phyloP scores from a whole-genome alignment of 2,888 invertebrate species.

The Zootermopsis nevadensis region DNA sequence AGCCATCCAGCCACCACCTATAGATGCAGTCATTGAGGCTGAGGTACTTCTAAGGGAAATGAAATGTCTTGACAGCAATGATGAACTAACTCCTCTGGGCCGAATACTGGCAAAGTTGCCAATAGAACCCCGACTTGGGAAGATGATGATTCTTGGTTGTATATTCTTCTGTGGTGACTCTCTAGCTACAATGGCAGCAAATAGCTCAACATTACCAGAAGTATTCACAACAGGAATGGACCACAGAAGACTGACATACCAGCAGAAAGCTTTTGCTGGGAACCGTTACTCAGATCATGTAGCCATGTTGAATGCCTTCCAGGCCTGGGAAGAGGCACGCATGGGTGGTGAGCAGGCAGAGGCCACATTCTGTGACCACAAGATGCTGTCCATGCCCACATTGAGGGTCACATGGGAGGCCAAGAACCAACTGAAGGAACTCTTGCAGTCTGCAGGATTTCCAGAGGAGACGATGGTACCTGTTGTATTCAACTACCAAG shows the following conservation, averaged over 20 bases:
- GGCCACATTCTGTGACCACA: conserved; percentile 88
- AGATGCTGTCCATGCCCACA: conserved; percentile 89
- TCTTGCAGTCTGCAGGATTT: conserved; percentile 82
- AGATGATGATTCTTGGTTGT: conserved; percentile 96
- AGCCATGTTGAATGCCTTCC: conserved; percentile 92
- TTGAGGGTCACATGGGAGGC: conserved; percentile 93
- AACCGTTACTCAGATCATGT: conserved; percentile 93
- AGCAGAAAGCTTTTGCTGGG: conserved; percentile 89
- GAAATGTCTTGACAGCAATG: conserved; percentile 88
- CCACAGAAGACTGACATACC: conserved; percentile 78
- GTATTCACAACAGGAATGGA: conserved; percentile 79
- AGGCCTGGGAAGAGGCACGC: conserved; percentile 70
- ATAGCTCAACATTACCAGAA: conserved; percentile 95
- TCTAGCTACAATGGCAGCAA: conserved; percentile 93
- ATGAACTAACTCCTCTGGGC: conserved; percentile 93
- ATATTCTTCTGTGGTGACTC: conserved; percentile 92
- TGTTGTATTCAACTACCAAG: conserved; percentile 78
- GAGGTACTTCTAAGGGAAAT: conserved; percentile 71
- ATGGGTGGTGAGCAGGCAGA: conserved; percentile 73
- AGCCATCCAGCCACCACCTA: conserved; percentile 94
- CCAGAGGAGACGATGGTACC: conserved; percentile 87
- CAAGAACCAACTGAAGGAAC: conserved; percentile 78
- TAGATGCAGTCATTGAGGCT: conserved; percentile 90
- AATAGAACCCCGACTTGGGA: conserved; percentile 95
- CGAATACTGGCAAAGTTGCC: conserved; percentile 93